Base-by-base conservation (phyloP, 64 coral and sea anemone genomes). In the Acropora tenuis region DNA sequence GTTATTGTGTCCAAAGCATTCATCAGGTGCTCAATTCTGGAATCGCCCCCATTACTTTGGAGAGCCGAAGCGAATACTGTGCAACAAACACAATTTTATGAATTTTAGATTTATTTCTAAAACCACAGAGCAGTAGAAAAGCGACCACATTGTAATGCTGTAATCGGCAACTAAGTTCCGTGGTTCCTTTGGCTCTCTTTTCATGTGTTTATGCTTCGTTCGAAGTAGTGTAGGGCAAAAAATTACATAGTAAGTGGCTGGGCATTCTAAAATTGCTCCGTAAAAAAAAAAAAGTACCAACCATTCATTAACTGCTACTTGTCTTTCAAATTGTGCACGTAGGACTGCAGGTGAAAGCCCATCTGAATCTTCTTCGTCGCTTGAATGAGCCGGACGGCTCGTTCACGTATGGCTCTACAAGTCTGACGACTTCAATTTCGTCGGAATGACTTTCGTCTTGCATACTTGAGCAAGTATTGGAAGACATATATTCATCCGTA, bases 331-430 rank as follows among this genome's bases (percentile, higher is more conserved):
- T 90, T 48, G 43, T 80, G 89, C 78, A 40, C 66, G 78, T 72
- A 90, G 67, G 78, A 90, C 55, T 49, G 89, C 78, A 1, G 89
- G 66, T 16, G 89, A 48, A 90, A 90, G 89, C 41, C 89, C 89
- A 90, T 90, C 78, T 20, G 42, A 30, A 61, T 90, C 89, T 18
- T 90, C 78, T 6, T 90, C 78, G 47, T 90, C 89, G 67, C 78
- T 90, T 82, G 89, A 73, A 83, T 90, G 79, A 82, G 78, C 89
- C 44, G 72, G 89, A 60, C 67, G 60, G 30, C 30, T 30, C 0
- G 30, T 30, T 30, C 30, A 30, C 44, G 68, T 90, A 90, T 46
- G 78, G 78, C 42, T 90, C 43, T 73, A 90, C 55, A 41, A 61
- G 20, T 52, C 89, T 69, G 20, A 90, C 2, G 67, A 71, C 67